These are phyloP conservation scores for Apodemus speciosus DNA, from an alignment of 2,113 vertebrate genomes.

Conservation along the genomic window DNA sequence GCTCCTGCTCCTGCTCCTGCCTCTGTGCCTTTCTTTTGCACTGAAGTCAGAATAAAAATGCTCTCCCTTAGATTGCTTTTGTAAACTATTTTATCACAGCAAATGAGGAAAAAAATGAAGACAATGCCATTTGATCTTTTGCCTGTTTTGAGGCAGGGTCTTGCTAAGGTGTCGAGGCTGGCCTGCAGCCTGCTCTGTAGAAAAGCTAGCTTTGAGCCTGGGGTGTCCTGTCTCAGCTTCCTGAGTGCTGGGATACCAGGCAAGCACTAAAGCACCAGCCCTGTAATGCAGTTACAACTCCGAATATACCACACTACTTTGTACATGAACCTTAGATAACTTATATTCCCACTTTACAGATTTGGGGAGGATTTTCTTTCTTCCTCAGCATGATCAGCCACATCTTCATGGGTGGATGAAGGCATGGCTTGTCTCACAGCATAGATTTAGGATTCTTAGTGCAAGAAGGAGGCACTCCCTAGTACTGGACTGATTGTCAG, in stretches of 20 bases:
- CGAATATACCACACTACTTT: background rate
- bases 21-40: background rate
- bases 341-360: background rate
- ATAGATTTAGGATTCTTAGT: background rate
- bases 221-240: background rate
- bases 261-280: background rate
- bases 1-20: too few relatives aligned
- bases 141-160: background rate
- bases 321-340: background rate
- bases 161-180: background rate
- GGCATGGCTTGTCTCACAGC: background rate
- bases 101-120: background rate
- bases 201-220: background rate
- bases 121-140: background rate
- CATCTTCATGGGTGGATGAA: background rate
- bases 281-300: background rate
- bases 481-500: background rate
- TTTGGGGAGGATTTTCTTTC: background rate
- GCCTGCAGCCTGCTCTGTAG: background rate
- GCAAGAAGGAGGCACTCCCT: background rate
- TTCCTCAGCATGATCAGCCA: background rate
- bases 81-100: background rate
- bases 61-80: background rate
- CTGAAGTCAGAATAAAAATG: background rate
- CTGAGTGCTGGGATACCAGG: background rate